phyloP scores from a whole-genome alignment of 2,797 vertebrate genomes.

The Sebastes taczanowskii region DNA sequence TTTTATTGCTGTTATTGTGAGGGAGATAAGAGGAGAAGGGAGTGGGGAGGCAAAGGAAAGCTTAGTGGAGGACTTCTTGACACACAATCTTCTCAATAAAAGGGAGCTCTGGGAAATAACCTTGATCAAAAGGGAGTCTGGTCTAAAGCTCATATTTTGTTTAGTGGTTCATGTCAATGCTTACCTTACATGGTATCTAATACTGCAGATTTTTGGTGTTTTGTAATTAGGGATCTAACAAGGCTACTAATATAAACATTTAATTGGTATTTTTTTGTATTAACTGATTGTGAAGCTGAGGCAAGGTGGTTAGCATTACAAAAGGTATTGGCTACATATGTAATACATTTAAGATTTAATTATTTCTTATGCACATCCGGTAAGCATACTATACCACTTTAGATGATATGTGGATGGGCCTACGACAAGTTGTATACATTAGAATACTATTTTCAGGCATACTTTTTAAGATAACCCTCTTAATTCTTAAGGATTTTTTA shows the following conservation, averaged over 20 bases:
- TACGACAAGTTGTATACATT: not conserved
- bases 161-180: not conserved
- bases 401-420: not conserved
- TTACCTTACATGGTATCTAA: not conserved
- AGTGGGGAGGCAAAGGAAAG: not conserved
- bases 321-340: not conserved
- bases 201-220: not conserved
- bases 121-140: not conserved
- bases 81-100: not conserved
- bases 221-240: not conserved
- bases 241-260: not conserved
- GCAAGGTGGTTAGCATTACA: not conserved
- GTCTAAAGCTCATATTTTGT: not conserved
- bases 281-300: not conserved
- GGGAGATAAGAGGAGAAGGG: not conserved
- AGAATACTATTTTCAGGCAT: not conserved
- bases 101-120: not conserved
- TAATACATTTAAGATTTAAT: not conserved
- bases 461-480: not conserved
- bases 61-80: not conserved
- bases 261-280: not conserved
- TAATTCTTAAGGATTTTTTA: not conserved
- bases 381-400: not conserved
- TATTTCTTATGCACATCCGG: not conserved
- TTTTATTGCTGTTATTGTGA: not conserved